phyloP scores from a whole-genome alignment of 2,888 invertebrate genomes.

The Pristionchus exspectatus region DNA sequence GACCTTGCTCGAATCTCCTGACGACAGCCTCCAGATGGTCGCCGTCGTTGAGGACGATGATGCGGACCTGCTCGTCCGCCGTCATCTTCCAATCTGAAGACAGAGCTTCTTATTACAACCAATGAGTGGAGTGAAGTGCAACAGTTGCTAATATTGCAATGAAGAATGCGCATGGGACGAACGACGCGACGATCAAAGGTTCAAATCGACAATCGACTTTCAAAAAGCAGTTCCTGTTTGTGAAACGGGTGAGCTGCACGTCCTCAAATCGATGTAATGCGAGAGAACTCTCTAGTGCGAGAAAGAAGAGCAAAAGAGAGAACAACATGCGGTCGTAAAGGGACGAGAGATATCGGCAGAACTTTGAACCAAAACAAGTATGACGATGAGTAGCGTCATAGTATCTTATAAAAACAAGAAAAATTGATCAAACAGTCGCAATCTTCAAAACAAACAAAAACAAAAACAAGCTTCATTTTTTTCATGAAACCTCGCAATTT shows the following conservation, averaged over 20 bases:
- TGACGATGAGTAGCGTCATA: not conserved
- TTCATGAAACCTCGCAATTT: not conserved
- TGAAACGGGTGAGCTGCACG: conserved; percentile 1
- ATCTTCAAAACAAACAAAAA: conserved; percentile 33
- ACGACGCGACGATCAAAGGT: not conserved
- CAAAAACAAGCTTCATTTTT: not conserved
- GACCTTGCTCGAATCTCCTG: conserved; percentile 74
- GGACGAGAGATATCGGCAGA: not conserved
- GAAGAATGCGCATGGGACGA: not conserved
- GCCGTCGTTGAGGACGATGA: conserved; percentile 72
- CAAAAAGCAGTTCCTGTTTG: conserved; percentile 7
- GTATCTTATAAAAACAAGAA: not conserved
- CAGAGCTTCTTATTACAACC: not conserved
- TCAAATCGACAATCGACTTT: conserved; percentile 1
- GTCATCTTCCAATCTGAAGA: conserved; percentile 22
- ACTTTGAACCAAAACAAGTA: not conserved
- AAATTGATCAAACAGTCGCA: not conserved
- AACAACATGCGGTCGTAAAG: conserved; percentile 6
- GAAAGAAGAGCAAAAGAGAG: not conserved
- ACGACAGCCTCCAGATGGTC: conserved; percentile 72
- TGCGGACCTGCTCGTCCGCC: conserved; percentile 59
- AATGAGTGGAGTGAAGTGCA: not conserved
- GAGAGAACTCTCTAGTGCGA: conserved; percentile 9
- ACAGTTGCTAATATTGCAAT: not conserved
- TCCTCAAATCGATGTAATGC: conserved; percentile 50